phyloP scores from a whole-genome alignment of 2,113 vertebrate genomes.

The Xenopus laevis region DNA sequence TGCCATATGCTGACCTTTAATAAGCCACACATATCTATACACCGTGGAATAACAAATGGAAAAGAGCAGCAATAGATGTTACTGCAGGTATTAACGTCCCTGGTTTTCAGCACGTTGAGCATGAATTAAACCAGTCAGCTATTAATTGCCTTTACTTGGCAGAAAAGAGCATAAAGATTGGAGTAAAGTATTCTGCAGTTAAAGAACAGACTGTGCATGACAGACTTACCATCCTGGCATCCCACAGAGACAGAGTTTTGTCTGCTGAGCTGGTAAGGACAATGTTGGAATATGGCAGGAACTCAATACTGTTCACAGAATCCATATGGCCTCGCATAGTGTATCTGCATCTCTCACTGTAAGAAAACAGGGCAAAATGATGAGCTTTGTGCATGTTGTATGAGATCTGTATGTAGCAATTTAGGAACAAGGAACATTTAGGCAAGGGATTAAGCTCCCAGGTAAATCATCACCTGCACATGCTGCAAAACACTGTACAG shows the following conservation, averaged over 20 bases:
- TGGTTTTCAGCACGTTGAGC: not conserved
- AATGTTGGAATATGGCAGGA: constrained; percentile 67
- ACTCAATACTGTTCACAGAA: constrained; percentile 71
- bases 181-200: not conserved
- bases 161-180: not conserved
- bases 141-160: not conserved
- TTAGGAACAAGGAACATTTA: no score
- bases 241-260: constrained; percentile 66
- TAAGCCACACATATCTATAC: constrained; percentile 27
- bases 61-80: not conserved
- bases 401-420: not conserved
- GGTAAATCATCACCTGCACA: no score
- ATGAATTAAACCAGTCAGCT: not conserved
- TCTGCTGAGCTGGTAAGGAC: constrained; percentile 64
- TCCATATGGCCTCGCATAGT: constrained; percentile 65
- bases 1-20: constrained; percentile 43
- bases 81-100: not conserved
- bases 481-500: no score
- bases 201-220: not conserved
- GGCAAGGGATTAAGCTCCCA: no score
- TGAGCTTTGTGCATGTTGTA: not conserved
- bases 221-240: constrained; percentile 61
- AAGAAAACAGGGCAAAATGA: not conserved
- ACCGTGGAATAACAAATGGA: constrained; percentile 7
- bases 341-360: constrained; percentile 69